Base-by-base conservation (phyloP, 2,797 vertebrate genomes). In the Graptemys geographica region DNA sequence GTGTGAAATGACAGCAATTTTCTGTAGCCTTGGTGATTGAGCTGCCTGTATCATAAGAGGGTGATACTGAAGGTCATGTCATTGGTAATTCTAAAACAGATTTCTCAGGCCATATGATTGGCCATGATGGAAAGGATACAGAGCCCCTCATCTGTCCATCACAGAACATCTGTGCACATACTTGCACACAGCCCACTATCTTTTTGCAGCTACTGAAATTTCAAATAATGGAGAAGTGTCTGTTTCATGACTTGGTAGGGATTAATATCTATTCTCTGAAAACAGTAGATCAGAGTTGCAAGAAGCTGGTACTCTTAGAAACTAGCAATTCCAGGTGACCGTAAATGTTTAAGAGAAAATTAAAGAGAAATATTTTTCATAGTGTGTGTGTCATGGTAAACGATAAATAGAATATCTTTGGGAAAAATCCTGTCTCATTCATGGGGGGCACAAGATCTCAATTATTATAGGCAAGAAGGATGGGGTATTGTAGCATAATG, bases 1-100 rank as follows among this genome's bases (percentile, higher is more conserved):
- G 1, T 92, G 82, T 90, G 81, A 95, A 96, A 94, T 94, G 33
- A 92, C 93, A 65, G 78, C 94, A 95, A 95, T 94, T 96, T 90
- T 88, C 87, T 84, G 78, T 47, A 90, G 92, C 53, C 87, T 96
- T 90, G 85, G 19, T 94, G 93, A 27, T 47, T 95, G 23, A 47
- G 41, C 44, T 78, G 44, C 27, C 44, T 49, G 41, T 96, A 18
- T 57, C 55, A 3, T 87, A 90, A 80, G 56, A 49, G 82, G 96
- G 82, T 92, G 89, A 82, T 82, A 88, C 25, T 49, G 74, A 78
- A 87, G 55, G 41, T 80, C 82, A 82, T 44, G 86, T 96, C 87
- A 82, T 57, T 82, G 81, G 87, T 88, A 90, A 93, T 94, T 94
- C 94, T 87, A 87, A 78, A 78, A 25, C 47, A 78, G 27, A 78